Base-by-base conservation (phyloP, 2,888 invertebrate species). In the Tinea trinotella region DNA sequence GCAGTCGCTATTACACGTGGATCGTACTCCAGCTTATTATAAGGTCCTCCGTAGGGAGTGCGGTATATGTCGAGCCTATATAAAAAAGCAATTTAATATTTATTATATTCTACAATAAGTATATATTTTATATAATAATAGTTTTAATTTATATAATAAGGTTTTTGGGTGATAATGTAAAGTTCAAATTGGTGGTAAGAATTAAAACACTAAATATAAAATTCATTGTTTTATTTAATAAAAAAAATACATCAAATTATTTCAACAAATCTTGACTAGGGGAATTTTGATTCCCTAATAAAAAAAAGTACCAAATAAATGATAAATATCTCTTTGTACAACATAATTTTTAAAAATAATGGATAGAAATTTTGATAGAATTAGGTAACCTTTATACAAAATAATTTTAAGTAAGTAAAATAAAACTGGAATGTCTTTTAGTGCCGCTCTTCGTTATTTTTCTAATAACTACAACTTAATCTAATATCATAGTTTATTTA, bases 151-250 rank as follows among this genome's bases (percentile, higher is more conserved):
- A 30, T 15, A 40, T 17, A 19, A n/a, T 46, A 46, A 46, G 46
- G 46, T 46, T 46, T 18, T 15, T 19, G 46, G 40, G 46, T 46
- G 46, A 46, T 46, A 46, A 12, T 19, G 12, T 24, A 24, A 13
- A 50, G 50, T 50, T 50, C 50, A 50, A 50, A 50, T 50, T 50
- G 50, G 50, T 50, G 50, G 15, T 24, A 24, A 50, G 20, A 48
- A 48, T 6, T 24, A 50, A 50, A 12, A 50, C 22, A 50, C n/a
- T 24, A 24, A 12, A 50, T 24, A 50, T 24, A 24, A 24, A n/a
- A 50, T 5, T 15, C n/a, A 17, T n/a, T 50, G 50, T 50, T 50
- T 50, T 50, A 50, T 50, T 49, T 50, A 12, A 46, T n/a, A 46
- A 18, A 24, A 24, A 50, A 50, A 50, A 50, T 24, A 50, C 24